phyloP scores from a whole-genome alignment of 2,888 invertebrate species.

The Rotaria macrura region DNA sequence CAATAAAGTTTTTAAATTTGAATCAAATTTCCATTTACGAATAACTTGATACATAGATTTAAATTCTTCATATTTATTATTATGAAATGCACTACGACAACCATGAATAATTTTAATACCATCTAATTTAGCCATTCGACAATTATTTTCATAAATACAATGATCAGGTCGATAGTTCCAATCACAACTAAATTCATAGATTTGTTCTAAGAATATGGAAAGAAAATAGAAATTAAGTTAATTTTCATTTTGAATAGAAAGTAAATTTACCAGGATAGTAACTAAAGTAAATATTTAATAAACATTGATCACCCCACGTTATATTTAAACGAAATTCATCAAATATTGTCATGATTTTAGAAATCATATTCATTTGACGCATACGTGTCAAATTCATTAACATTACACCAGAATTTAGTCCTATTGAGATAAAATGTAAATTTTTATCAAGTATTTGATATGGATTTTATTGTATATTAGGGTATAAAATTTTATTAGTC shows the following conservation, averaged over 20 bases:
- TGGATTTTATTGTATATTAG: too few species aligned
- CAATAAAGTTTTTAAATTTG: not conserved
- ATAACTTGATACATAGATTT: slow-evolving; percentile 59
- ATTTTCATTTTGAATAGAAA: slow-evolving; percentile 39
- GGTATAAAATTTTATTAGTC: too few species aligned
- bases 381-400: slow-evolving; percentile 87
- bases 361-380: slow-evolving; percentile 72
- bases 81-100: slow-evolving; percentile 73
- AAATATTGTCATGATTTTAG: slow-evolving; percentile 71
- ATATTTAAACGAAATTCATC: slow-evolving; percentile 69
- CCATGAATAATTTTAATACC: slow-evolving; percentile 80
- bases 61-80: slow-evolving; percentile 73
- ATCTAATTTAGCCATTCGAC: slow-evolving; percentile 60
- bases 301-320: slow-evolving; percentile 95
- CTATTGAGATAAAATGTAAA: slow-evolving; percentile 50
- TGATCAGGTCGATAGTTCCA: slow-evolving; percentile 88
- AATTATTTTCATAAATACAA: slow-evolving; percentile 84
- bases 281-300: slow-evolving; percentile 78
- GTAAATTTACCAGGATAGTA: slow-evolving; percentile 60
- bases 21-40: not conserved
- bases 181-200: slow-evolving; percentile 69
- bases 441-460: too few species aligned
- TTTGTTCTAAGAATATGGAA: slow-evolving; percentile 55
- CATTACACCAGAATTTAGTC: slow-evolving; percentile 92
- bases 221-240: too few species aligned